Conservation (phyloP, 1,140 invertebrate species). For the Drosophila kanapiae region DNA sequence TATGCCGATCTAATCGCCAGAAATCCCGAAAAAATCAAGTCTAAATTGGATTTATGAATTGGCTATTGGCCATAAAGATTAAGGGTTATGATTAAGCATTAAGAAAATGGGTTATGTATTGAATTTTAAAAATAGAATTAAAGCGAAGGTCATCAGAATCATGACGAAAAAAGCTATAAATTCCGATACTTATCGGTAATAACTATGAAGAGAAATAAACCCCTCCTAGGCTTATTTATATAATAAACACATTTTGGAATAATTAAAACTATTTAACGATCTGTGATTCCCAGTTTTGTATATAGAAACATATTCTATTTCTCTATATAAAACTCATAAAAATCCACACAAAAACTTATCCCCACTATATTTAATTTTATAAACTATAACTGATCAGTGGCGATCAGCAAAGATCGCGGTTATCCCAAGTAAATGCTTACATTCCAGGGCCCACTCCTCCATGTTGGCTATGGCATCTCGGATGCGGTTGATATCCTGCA, state of each 20-base stretch:
- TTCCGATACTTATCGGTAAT: neutral
- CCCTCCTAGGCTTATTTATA: neutral
- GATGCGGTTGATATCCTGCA: conserved; percentile 54
- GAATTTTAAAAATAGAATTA: neutral
- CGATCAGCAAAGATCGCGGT: no score
- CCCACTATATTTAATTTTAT: neutral
- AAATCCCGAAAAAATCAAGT: conserved; percentile 2
- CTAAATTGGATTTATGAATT: conserved; percentile 29
- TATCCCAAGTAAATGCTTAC: conserved; percentile 41
- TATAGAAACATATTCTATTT: no score
- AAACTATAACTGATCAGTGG: neutral
- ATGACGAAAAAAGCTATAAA: neutral
- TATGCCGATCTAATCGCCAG: conserved; percentile 17
- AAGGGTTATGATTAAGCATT: neutral
- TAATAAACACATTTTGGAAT: neutral
- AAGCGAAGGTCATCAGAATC: neutral
- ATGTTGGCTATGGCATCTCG: conserved; percentile 55
- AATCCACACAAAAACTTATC: neutral
- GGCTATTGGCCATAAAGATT: conserved; percentile 13
- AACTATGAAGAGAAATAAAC: neutral
- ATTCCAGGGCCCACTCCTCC: conserved; percentile 74
- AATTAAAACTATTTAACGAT: neutral
- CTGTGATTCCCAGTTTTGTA: neutral
- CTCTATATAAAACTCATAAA: no score
- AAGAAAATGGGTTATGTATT: no score